Percentiles rank a stretch among this genome's conserved stretches.
These are phyloP conservation scores for Ctenopoma kingsleyae DNA, from an alignment of 2,797 vertebrate genomes.

Conservation along the genomic window DNA sequence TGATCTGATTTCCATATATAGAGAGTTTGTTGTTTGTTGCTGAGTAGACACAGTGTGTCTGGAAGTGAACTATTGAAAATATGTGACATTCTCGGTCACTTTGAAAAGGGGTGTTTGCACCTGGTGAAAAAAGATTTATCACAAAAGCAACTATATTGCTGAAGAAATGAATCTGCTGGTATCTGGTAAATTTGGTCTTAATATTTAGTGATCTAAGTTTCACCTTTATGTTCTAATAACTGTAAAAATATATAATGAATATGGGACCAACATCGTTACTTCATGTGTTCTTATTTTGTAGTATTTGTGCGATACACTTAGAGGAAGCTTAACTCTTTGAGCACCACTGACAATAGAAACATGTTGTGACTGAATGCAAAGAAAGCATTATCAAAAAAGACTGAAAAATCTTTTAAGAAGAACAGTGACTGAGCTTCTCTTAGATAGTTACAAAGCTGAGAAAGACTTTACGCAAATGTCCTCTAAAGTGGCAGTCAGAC, in stretches of 20 bases:
- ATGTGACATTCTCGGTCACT: conserved; percentile 67
- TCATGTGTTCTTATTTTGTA: too few relatives aligned
- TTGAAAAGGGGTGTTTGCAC: conserved; percentile 31
- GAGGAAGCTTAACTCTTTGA: not conserved
- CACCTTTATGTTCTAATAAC: not conserved
- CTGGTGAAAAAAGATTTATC: conserved; percentile 25
- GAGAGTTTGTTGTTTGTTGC: conserved; percentile 82
- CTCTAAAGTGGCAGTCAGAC: too few relatives aligned
- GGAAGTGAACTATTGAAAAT: conserved; percentile 73
- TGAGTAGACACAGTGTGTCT: conserved; percentile 76
- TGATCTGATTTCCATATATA: conserved; percentile 87
- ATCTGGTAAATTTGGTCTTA: not conserved
- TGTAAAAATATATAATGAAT: not conserved
- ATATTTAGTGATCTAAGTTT: not conserved
- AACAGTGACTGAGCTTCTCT: too few relatives aligned
- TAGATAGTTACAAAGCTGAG: too few relatives aligned
- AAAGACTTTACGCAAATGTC: too few relatives aligned
- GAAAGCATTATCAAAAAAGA: too few relatives aligned
- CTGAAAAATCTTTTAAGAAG: too few relatives aligned
- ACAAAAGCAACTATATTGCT: conserved; percentile 6
- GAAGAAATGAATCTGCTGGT: not conserved
- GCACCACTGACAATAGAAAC: not conserved
- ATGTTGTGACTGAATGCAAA: not conserved
- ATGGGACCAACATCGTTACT: not conserved
- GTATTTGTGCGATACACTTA: not conserved